phyloP scores from a whole-genome alignment of 1,140 invertebrate species.

The Dinoponera quadriceps region DNA sequence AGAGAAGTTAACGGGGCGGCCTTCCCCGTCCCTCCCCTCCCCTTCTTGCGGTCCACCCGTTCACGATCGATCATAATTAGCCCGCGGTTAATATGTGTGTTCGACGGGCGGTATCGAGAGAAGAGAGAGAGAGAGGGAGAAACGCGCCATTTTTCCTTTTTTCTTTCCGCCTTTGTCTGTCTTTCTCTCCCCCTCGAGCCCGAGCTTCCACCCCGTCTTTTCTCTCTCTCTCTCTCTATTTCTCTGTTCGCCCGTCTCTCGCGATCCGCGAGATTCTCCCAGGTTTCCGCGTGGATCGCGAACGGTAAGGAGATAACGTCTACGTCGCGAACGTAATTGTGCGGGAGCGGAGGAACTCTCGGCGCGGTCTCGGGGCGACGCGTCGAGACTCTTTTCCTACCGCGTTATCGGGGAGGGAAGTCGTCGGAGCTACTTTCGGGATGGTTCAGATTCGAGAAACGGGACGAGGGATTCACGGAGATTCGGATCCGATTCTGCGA shows the following conservation, averaged over 20 bases:
- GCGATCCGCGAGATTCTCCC: slow-evolving; percentile 18
- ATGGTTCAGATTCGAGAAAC: no score
- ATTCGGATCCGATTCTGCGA: no score
- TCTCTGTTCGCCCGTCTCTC: neutral
- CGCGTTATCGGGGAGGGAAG: no score
- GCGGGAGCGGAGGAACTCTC: no score
- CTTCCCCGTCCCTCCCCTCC: no score
- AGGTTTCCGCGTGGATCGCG: neutral
- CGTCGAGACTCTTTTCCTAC: no score
- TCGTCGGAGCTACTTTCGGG: no score
- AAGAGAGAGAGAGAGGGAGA: neutral
- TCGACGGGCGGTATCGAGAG: slow-evolving; percentile 26
- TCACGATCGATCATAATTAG: slow-evolving; percentile 54
- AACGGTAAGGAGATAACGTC: neutral
- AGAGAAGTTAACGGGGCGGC: slow-evolving; percentile 8
- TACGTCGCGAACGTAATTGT: slow-evolving; percentile 4
- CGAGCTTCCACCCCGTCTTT: no score
- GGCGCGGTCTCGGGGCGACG: no score
- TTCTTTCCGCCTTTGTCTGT: slow-evolving; percentile 2
- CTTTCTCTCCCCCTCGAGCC: neutral
- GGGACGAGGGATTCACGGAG: no score
- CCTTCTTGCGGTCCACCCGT: neutral
- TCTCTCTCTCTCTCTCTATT: slow-evolving; percentile 1
- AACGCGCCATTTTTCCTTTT: neutral
- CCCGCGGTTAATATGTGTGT: slow-evolving; percentile 48